Conservation (phyloP, 1,140 invertebrate genomes). For the Rhagoletis pomonella region DNA sequence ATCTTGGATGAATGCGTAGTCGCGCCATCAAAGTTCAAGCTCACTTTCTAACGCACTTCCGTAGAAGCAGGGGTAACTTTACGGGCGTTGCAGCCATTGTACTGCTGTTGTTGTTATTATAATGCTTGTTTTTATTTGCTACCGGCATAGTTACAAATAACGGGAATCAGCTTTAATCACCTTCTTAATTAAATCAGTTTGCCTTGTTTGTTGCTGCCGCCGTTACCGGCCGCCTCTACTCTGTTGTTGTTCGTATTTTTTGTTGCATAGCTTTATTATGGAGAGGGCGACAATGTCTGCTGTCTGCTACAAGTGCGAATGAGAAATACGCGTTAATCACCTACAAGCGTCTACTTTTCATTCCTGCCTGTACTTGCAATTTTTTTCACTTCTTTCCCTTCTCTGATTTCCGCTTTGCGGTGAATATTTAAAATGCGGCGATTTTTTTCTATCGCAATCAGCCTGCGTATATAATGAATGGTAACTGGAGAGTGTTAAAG, state of each 20-base stretch:
- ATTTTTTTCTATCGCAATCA: not conserved
- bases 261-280: not conserved
- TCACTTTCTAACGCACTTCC: not conserved
- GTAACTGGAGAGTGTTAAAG: not conserved
- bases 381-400: conserved; percentile 15
- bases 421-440: conserved; percentile 15
- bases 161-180: conserved; percentile 47
- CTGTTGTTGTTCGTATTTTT: not conserved
- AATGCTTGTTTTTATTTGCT: not conserved
- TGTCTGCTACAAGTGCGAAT: conserved; percentile 26
- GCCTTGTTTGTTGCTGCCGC: not conserved
- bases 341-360: conserved; percentile 6
- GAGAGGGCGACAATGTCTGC: not conserved
- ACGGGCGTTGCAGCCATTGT: not conserved
- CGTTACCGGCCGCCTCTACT: too few relatives aligned
- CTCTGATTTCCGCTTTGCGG: not conserved
- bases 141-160: conserved; percentile 31
- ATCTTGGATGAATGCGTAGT: not conserved
- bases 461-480: not conserved
- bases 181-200: conserved; percentile 51
- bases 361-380: not conserved
- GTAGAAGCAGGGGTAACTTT: not conserved
- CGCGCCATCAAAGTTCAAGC: not conserved
- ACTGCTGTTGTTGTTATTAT: not conserved
- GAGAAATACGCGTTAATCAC: conserved; percentile 39